These are phyloP conservation scores for Drosophila maculinotata DNA, from an alignment of 2,888 invertebrate species.

Conservation along the genomic window DNA sequence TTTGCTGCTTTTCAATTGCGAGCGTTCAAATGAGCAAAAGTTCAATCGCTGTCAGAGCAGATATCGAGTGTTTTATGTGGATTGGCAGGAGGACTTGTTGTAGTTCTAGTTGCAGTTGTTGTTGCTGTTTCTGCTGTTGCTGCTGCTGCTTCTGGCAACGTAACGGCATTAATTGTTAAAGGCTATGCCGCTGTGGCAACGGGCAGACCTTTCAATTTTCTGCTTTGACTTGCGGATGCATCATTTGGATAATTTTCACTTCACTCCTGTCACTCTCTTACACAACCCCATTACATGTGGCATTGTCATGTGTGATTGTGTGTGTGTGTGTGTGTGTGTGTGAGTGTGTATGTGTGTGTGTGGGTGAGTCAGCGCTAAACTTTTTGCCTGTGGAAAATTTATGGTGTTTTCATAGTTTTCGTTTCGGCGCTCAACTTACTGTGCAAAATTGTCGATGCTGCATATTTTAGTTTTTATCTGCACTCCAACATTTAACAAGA, in stretches of 20 bases:
- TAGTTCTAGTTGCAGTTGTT: not conserved
- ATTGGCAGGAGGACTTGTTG: constrained; percentile 24
- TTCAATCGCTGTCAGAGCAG: constrained; percentile 10
- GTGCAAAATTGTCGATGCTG: constrained; percentile 71
- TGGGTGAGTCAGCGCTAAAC: constrained; percentile 45
- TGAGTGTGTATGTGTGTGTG: constrained; percentile 10
- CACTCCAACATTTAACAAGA: constrained; percentile 40
- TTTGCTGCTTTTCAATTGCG: constrained; percentile 31
- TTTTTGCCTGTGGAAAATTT: constrained; percentile 70
- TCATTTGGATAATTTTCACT: constrained; percentile 67
- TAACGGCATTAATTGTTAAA: constrained; percentile 58
- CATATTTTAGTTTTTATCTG: constrained; percentile 73
- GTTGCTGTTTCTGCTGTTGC: constrained; percentile 18
- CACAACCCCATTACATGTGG: not conserved
- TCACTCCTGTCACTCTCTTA: not conserved
- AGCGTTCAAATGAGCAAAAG: constrained; percentile 25
- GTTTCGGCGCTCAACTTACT: constrained; percentile 45
- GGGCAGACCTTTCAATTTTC: constrained; percentile 43
- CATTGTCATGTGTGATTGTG: constrained; percentile 13
- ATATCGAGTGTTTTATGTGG: constrained; percentile 14
- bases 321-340: constrained; percentile 9
- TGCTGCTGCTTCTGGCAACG: constrained; percentile 16
- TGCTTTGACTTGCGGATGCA: constrained; percentile 53
- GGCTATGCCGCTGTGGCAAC: constrained; percentile 23
- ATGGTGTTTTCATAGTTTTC: constrained; percentile 74